These are phyloP conservation scores for Matsumurasca onukii DNA, from an alignment of 1,140 invertebrate genomes.

Conservation along the genomic window DNA sequence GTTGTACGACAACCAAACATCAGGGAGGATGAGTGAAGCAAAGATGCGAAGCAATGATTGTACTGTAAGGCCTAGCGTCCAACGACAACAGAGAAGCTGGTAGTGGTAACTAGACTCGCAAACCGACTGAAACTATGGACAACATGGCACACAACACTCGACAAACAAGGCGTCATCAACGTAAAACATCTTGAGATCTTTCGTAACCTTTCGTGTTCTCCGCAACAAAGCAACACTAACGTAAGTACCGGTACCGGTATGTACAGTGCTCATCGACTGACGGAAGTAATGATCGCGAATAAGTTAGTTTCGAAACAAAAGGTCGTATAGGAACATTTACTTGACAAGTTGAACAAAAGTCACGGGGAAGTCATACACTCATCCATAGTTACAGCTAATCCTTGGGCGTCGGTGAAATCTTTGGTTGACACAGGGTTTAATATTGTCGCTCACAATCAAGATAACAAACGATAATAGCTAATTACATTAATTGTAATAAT, in stretches of 20 bases:
- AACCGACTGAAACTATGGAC: background rate
- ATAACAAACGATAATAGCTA: constrained; percentile 28
- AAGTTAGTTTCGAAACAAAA: constrained; percentile 6
- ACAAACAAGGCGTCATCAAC: background rate
- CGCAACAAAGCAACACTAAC: background rate
- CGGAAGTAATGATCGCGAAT: background rate
- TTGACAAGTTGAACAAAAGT: constrained; percentile 11
- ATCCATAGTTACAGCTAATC: constrained; percentile 21
- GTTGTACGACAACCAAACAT: no score
- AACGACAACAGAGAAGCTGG: no score
- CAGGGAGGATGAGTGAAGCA: no score
- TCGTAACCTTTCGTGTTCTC: background rate
- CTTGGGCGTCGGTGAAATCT: constrained; percentile 21
- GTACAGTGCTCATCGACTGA: background rate
- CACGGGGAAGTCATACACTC: background rate
- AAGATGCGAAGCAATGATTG: no score
- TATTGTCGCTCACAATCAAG: constrained; percentile 31
- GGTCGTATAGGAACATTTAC: constrained; percentile 9
- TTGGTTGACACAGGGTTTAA: constrained; percentile 20
- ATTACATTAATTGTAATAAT: constrained; percentile 5
- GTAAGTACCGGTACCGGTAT: background rate
- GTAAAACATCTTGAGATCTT: background rate
- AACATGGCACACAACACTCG: background rate
- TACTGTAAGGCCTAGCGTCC: constrained; percentile 2
- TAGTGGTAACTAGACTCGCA: constrained; percentile 1